Evolutionary conservation across 2,113 vertebrate genomes (phyloP).

Genomic region (Ornithorhynchus anatinus): DNA sequence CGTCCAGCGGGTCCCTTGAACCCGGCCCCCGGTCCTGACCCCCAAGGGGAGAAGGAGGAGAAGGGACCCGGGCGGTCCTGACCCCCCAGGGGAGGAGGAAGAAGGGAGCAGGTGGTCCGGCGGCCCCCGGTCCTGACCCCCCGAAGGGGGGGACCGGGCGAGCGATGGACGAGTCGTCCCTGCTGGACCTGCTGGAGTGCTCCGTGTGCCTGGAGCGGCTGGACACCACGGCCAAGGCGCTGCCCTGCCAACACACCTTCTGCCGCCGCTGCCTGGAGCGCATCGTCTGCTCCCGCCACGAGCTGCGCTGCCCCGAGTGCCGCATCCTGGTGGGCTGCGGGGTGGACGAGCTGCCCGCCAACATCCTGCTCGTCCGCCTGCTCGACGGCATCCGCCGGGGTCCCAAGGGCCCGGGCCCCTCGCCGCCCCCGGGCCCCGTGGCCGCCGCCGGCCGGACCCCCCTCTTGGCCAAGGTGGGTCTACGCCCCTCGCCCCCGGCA

Average conservation of each 20-base stretch:
- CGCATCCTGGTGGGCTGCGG: slow-evolving; percentile 93
- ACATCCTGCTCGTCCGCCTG: slow-evolving; percentile 90
- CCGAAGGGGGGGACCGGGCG: too few relatives aligned
- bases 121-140: too few relatives aligned
- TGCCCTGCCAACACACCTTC: slow-evolving; percentile 97
- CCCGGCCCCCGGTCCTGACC: too few relatives aligned
- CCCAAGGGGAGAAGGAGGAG: too few relatives aligned
- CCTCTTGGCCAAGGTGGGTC: not conserved
- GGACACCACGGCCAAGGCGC: slow-evolving; percentile 92
- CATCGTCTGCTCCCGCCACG: slow-evolving; percentile 90
- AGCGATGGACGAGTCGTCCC: slow-evolving; percentile 93
- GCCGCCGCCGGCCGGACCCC: slow-evolving; percentile 42
- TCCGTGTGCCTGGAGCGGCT: slow-evolving; percentile 94
- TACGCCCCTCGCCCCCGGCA: slow-evolving; percentile 69
- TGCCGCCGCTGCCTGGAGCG: slow-evolving; percentile 95
- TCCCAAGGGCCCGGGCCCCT: slow-evolving; percentile 67
- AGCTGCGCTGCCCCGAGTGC: slow-evolving; percentile 95
- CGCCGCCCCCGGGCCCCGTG: not conserved
- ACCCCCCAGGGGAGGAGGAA: too few relatives aligned
- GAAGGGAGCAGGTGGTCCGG: too few relatives aligned
- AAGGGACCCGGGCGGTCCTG: too few relatives aligned
- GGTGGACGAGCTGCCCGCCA: slow-evolving; percentile 92
- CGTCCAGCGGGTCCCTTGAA: too few relatives aligned
- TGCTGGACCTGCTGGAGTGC: slow-evolving; percentile 93
- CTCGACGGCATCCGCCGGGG: slow-evolving; percentile 92